phyloP scores from a whole-genome alignment of 1,140 invertebrate species.

The Stegodyphus mimosarum region DNA sequence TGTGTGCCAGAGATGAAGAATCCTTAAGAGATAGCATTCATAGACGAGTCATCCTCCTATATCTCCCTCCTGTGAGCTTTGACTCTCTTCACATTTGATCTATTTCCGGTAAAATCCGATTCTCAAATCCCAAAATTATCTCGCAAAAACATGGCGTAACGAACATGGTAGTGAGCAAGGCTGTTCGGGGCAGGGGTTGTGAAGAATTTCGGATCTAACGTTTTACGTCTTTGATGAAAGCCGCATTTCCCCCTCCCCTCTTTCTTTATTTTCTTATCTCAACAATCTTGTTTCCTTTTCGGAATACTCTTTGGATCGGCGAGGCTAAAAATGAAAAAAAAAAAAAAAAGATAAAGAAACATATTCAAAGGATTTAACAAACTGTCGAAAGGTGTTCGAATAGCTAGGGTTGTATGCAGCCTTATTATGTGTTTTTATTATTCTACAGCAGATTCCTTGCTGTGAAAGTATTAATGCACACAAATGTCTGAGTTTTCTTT shows the following conservation, averaged over 20 bases:
- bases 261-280: too few relatives aligned
- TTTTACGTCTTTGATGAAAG: not conserved
- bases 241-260: not conserved
- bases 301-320: too few relatives aligned
- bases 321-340: too few relatives aligned
- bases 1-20: not conserved
- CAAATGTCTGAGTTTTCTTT: too few relatives aligned
- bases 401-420: too few relatives aligned
- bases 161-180: not conserved
- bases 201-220: not conserved
- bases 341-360: too few relatives aligned
- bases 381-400: too few relatives aligned
- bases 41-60: not conserved
- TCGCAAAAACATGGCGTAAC: not conserved
- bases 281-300: too few relatives aligned
- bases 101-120: not conserved
- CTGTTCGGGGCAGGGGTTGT: not conserved
- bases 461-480: too few relatives aligned
- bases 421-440: too few relatives aligned
- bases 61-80: not conserved
- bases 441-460: too few relatives aligned
- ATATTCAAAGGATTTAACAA: too few relatives aligned
- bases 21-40: not conserved
- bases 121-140: not conserved
- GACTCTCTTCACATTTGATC: not conserved